Percentiles rank a stretch among this genome's conserved stretches.
phyloP scores from a whole-genome alignment of 2,113 vertebrate species.

The Empidonax traillii region DNA sequence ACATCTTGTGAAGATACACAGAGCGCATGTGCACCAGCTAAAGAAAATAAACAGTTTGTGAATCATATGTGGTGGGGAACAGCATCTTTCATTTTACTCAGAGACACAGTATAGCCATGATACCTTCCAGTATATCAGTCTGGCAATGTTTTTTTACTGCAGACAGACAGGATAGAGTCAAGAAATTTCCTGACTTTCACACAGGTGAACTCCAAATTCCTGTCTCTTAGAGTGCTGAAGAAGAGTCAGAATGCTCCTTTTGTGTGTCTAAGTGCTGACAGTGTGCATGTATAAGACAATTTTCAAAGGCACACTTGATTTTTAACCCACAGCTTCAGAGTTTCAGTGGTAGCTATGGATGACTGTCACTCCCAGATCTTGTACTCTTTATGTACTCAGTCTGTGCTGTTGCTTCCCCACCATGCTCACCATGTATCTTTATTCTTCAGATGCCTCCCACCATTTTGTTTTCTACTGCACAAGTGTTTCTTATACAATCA shows the following conservation, averaged over 20 bases:
- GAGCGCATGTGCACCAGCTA: background rate
- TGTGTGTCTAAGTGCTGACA: background rate
- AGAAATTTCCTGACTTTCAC: background rate
- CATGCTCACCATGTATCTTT: background rate
- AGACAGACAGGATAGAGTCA: background rate
- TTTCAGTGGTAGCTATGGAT: background rate
- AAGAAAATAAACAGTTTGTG: background rate
- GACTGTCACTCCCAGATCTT: background rate
- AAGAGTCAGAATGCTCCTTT: background rate
- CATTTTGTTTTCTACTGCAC: background rate
- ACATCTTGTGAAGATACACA: background rate
- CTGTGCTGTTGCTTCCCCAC: background rate
- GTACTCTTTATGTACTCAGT: background rate
- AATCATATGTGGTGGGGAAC: background rate
- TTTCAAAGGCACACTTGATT: background rate
- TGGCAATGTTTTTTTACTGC: background rate
- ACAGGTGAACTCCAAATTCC: background rate
- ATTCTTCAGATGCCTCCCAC: background rate
- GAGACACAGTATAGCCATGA: background rate
- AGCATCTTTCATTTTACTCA: background rate
- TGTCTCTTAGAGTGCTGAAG: background rate
- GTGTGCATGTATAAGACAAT: background rate
- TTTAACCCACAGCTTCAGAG: background rate
- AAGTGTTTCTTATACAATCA: background rate
- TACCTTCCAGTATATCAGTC: background rate